phyloP scores from a whole-genome alignment of 2,888 invertebrate genomes.

The Pseudolycoriella hygida region DNA sequence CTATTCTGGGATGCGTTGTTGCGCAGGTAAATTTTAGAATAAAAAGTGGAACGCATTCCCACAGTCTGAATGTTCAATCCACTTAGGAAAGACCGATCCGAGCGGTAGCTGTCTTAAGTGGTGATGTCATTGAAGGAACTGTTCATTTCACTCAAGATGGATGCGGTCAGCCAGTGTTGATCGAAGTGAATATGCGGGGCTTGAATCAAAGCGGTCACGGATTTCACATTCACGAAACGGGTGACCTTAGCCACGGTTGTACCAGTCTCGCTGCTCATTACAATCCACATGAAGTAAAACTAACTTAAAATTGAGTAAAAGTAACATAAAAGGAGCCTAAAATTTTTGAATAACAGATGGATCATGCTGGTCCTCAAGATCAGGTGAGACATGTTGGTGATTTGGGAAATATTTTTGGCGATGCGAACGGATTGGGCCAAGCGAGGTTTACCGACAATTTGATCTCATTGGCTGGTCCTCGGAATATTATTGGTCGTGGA shows the following conservation, averaged over 20 bases:
- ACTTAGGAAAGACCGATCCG: conserved; percentile 4
- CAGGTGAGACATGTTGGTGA: conserved; percentile 65
- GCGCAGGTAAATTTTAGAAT: too few relatives aligned
- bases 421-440: conserved; percentile 34
- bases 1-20: too few relatives aligned
- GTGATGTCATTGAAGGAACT: conserved; percentile 26
- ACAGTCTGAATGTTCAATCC: too few relatives aligned
- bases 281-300: conserved; percentile 54
- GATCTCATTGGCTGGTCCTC: conserved; percentile 44
- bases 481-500: conserved; percentile 54
- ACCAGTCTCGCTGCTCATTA: conserved; percentile 52
- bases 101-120: conserved; percentile 23
- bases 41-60: too few relatives aligned
- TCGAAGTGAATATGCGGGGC: conserved; percentile 40
- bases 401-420: conserved; percentile 62
- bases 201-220: conserved; percentile 41
- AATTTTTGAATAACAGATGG: conserved; percentile 30
- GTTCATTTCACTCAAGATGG: conserved; percentile 38
- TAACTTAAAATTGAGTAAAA: neutral
- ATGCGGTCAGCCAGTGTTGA: conserved; percentile 36
- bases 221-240: conserved; percentile 62
- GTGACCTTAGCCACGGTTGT: conserved; percentile 50
- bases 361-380: conserved; percentile 57
- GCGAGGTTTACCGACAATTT: conserved; percentile 42
- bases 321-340: neutral